These are phyloP conservation scores for Ellobius talpinus DNA, from an alignment of 2,113 vertebrate species.

Conservation along the genomic window DNA sequence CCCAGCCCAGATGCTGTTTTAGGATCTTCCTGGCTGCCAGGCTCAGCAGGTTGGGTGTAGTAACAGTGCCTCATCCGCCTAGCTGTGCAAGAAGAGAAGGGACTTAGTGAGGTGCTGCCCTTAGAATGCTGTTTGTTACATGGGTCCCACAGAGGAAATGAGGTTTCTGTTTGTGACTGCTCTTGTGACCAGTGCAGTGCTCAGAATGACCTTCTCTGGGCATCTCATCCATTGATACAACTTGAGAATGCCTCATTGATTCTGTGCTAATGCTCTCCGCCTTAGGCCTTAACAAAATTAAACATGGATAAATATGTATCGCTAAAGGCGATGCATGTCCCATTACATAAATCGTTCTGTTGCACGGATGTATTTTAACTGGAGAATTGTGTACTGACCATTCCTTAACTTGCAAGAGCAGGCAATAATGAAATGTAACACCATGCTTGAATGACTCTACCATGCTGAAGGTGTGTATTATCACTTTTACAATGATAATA, in stretches of 20 bases:
- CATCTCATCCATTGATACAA: not conserved
- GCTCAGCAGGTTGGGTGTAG: not conserved
- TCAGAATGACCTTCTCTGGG: not conserved
- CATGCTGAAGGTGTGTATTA: not conserved
- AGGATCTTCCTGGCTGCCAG: too few species aligned
- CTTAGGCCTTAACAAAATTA: not conserved
- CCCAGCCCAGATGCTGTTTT: not conserved
- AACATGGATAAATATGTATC: not conserved
- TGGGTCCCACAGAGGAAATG: not conserved
- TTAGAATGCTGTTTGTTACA: not conserved
- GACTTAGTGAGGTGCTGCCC: not conserved
- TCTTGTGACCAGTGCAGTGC: not conserved
- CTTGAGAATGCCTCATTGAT: not conserved
- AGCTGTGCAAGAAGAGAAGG: not conserved
- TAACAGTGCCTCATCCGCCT: rapidly evolving
- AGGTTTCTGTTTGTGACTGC: too few species aligned
- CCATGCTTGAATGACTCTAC: too few species aligned
- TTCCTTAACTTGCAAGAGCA: not conserved
- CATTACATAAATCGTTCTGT: not conserved
- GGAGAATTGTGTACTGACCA: not conserved
- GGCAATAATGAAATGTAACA: not conserved
- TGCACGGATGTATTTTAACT: not conserved
- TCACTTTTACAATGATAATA: not conserved
- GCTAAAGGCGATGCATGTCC: not conserved
- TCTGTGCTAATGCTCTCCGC: not conserved